Base-by-base conservation (phyloP, 2,888 invertebrate genomes). In the Sarcophaga caerulescens region DNA sequence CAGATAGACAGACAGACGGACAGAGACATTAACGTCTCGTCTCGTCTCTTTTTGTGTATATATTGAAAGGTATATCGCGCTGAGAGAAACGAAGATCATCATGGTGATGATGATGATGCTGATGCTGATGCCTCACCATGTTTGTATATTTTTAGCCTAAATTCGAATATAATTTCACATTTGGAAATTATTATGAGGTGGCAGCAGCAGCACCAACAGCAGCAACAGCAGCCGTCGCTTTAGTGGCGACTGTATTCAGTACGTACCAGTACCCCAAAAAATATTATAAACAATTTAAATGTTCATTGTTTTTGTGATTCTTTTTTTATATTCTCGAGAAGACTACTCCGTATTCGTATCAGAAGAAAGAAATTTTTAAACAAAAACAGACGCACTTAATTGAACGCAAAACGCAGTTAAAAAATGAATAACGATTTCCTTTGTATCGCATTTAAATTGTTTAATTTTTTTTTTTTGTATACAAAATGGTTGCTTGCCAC, bases 141-240 rank as follows among this genome's bases (percentile, higher is more conserved):
- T 69, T 35, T 52, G 57, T 68, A 52, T 85, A 85, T 85, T 79
- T 85, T 82, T 85, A 85, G 79, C 60, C 57, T 19, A 57, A 52
- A 75, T 70, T 17, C 57, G 17, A 74, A 75, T 35, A 35, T 8
- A 35, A 59, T 71, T 85, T 82, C 52, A 85, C 59, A 75, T 77
- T 82, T 79, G 78, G 85, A 81, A 85, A 75, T 82, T 82, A 82
- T 71, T 79, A 85, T 82, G 62, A 85, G 65, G 60, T 68, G 52
- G 59, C 70, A 63, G 21, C 62, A n/a, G 47, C 35, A 35, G 19
- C 44, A 52, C 52, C 69, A 73, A 52, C 23, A 68, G 21, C 65
- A 52, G 52, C 69, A 73, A 52, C 19, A 68, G 25, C 70, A 35
- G 35, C 35, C 8, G 35, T 35, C 8, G 35, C 35, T 35, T 35